These are phyloP conservation scores for Lamellibrachia luymesi DNA, from an alignment of 1,140 invertebrate genomes.

Conservation along the genomic window DNA sequence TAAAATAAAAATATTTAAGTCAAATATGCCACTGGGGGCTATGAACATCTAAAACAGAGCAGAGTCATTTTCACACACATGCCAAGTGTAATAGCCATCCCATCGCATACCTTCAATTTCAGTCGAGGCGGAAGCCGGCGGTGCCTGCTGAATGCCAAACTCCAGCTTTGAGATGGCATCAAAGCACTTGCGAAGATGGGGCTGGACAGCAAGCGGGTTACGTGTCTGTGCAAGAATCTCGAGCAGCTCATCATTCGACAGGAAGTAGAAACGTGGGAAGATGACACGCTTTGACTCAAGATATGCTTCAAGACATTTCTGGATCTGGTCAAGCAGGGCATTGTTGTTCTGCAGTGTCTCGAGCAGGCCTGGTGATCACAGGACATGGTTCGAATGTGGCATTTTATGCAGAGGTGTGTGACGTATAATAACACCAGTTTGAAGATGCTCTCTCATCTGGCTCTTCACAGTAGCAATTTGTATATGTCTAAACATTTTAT, in stretches of 20 bases:
- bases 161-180: conserved; percentile 72
- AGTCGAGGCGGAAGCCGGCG: conserved; percentile 32
- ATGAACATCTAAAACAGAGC: not conserved
- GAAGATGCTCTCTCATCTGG: no score
- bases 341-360: conserved; percentile 59
- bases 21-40: no score
- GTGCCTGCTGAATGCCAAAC: conserved; percentile 65
- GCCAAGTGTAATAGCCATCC: not conserved
- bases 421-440: no score
- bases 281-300: conserved; percentile 57
- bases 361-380: conserved; percentile 41
- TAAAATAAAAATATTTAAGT: no score
- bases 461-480: no score
- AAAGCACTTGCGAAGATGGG: conserved; percentile 85
- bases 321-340: conserved; percentile 56
- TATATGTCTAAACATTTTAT: no score
- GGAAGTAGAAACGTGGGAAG: conserved; percentile 58
- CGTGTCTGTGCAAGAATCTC: conserved; percentile 66
- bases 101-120: not conserved
- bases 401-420: no score
- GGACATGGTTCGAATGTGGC: not conserved
- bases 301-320: conserved; percentile 58
- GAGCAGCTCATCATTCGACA: conserved; percentile 58
- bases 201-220: conserved; percentile 83
- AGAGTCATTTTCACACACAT: not conserved